Evolutionary conservation across 2,797 vertebrate species (phyloP), one percentile per base, ranked within the genome.

Genomic region (Hoplostethus mediterraneus): DNA sequence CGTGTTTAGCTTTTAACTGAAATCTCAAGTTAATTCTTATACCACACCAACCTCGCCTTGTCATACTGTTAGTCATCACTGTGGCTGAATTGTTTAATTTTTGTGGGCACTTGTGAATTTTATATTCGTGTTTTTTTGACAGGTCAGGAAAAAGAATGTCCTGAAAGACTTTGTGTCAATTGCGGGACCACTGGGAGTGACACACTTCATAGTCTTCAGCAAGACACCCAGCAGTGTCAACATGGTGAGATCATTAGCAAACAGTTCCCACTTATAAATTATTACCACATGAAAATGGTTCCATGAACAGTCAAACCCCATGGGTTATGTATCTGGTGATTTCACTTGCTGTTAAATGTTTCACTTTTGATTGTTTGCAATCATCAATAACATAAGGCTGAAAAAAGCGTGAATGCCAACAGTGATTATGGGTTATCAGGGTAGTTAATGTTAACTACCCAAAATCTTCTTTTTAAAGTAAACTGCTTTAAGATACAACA

Each of bases 111-210:
- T n/a, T 16, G 16, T 53, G 12, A 2, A 12, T 40, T 36, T 64
- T 17, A 7, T 62, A 0, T 36, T 2, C 16, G 14, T 30, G 36
- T 16, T 7, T 38, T 31, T 36, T 17, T 61, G 4, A 3, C 71
- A 98, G 97, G 94, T 96, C 1, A 89, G 91, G 11, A 96, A 95
- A 63, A 97, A 95, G 72, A 99, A 99, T 5, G 91, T 95, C 0
- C 85, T 98, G 54, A 98, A 98, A 81, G 97, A 98, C 67, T 97
- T 97, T 25, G 96, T 97, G 63, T 82, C 95, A 0, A 90, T 97
- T 31, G 97, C 97, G 0, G 97, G 97, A 14, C 97, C 97, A 0
- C 87, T 98, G 4, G 97, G 97, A 25, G 94, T 98, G 54, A 96
- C 96, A 0, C 97, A 98, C 66, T 98, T 98, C 67, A 80, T 97